These are phyloP conservation scores for Peromyscus aztecus DNA, from an alignment of 2,797 vertebrate genomes.

Conservation along the genomic window DNA sequence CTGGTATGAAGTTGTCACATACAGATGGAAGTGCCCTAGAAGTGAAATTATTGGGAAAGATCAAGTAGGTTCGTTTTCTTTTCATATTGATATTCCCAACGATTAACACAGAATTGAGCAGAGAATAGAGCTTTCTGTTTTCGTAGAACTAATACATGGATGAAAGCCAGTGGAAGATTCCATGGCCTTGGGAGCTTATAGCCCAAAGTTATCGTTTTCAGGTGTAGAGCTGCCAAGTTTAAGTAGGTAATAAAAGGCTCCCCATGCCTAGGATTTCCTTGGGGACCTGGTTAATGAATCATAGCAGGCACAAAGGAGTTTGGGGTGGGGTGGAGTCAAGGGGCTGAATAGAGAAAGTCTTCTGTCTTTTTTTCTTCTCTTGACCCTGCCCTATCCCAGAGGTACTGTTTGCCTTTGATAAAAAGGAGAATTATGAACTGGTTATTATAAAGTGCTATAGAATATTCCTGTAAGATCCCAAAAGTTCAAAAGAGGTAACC, in stretches of 20 bases:
- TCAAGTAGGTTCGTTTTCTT: background rate
- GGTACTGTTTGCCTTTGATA: conserved; percentile 21
- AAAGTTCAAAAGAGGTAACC: conserved; percentile 42
- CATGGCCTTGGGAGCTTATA: conserved; percentile 32
- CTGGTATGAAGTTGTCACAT: background rate
- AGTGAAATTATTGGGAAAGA: conserved; percentile 15
- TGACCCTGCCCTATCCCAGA: conserved; percentile 4
- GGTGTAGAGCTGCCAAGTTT: background rate
- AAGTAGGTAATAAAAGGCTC: conserved; percentile 61
- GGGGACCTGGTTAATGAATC: conserved; percentile 49
- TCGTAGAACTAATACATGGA: conserved; percentile 10
- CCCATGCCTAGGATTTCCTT: conserved; percentile 39
- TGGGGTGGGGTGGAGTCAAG: background rate
- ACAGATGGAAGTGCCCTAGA: background rate
- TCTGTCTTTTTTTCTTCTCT: conserved; percentile 46
- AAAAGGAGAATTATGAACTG: conserved; percentile 51
- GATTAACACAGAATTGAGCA: background rate
- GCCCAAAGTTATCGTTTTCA: conserved; percentile 34
- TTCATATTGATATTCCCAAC: background rate
- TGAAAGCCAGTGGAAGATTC: conserved; percentile 60
- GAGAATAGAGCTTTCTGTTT: background rate
- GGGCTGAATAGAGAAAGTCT: background rate
- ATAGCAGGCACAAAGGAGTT: conserved; percentile 37
- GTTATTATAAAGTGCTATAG: conserved; percentile 27
- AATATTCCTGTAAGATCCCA: conserved; percentile 22